phyloP scores from a whole-genome alignment of 2,888 invertebrate species.

The Campaea margaritaria region DNA sequence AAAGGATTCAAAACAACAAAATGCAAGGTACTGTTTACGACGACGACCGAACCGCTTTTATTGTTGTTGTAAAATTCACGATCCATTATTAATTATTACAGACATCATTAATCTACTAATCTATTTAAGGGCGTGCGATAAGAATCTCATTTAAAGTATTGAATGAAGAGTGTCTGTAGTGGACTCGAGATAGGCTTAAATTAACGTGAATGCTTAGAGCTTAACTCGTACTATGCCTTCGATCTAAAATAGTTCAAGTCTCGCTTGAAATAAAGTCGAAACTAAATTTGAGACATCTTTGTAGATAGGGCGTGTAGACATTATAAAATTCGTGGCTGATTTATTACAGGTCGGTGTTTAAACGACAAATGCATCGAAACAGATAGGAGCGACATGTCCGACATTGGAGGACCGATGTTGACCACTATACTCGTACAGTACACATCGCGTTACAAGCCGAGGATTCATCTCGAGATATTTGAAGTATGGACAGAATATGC shows the following conservation, averaged over 20 bases:
- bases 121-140: conserved; percentile 85
- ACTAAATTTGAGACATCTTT: conserved; percentile 28
- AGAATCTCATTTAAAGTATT: conserved; percentile 86
- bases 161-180: conserved; percentile 85
- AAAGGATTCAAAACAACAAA: conserved; percentile 81
- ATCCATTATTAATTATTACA: conserved; percentile 86
- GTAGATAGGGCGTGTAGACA: conserved; percentile 48
- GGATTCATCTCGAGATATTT: conserved; percentile 28
- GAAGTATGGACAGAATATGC: background rate
- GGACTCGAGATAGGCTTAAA: conserved; percentile 84
- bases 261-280: conserved; percentile 27
- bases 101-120: conserved; percentile 86
- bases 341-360: conserved; percentile 85
- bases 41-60: conserved; percentile 78
- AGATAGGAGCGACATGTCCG: conserved; percentile 85
- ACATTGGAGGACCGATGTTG: conserved; percentile 83
- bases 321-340: conserved; percentile 67
- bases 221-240: conserved; percentile 31
- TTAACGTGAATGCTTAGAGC: conserved; percentile 53
- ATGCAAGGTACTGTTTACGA: conserved; percentile 81
- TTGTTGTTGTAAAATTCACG: conserved; percentile 85
- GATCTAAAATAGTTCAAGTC: conserved; percentile 28
- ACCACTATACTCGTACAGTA: conserved; percentile 66
- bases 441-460: conserved; percentile 55
- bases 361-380: conserved; percentile 86